Base-by-base conservation (phyloP, 2,113 vertebrate genomes). In the Nematolebias whitei region DNA sequence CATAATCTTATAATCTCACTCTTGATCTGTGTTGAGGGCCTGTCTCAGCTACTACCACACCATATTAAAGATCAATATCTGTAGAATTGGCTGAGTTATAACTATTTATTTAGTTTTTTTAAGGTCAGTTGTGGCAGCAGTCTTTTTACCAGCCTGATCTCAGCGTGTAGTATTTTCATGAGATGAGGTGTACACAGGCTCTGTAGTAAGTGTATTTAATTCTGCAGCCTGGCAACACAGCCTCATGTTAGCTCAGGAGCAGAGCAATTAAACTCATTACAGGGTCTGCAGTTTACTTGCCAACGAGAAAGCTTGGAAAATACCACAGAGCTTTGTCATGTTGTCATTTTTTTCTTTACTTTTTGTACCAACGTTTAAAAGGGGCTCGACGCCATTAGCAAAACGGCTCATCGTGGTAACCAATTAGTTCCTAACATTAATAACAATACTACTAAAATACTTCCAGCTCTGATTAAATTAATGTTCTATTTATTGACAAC, bases 261-360 rank as follows among this genome's bases (percentile, higher is more conserved):
- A 72, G 74, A 65, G 77, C 82, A 89, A 82, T 86, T 81, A 85
- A 83, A 58, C 74, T 88, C 69, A 78, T 90, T 88, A 83, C 71
- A 53, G 57, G 63, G 69, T 57, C 61, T 78, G 54, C 75, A 60
- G 72, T 69, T 43, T 66, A 67, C 68, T 65, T 81, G 85, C 80
- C 82, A 87, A 65, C 75, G 56, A 39, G 54, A 35, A 22, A 66
- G 60, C n/a, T 22, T 72, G 76, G 74, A 79, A 78, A 86, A 64
- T n/a, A 56, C 47, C 51, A 76, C 68, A 53, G 26, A 70, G 53
- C 57, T 53, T 26, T 82, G 75, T 58, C 61, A 65, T 47, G 62
- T 75, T 23, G 35, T 68, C 9, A 55, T 71, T 63, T 67, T 63
- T 63, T 52, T 71, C 63, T 64, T 60, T 60, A 63, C 11, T 68